Conservation (phyloP, 1,140 invertebrate genomes). For the Orius insidiosus region DNA sequence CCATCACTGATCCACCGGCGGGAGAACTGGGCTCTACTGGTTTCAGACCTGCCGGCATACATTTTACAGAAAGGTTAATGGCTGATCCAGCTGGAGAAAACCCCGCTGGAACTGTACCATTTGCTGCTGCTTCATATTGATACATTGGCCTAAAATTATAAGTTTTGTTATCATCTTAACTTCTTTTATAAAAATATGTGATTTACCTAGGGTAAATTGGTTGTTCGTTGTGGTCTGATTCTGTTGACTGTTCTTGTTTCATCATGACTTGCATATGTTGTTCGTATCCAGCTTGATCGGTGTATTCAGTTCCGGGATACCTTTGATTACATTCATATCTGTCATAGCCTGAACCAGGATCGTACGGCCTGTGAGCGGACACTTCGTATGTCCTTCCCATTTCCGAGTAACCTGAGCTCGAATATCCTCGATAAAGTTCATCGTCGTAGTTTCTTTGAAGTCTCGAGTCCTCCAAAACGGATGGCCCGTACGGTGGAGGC, state of each 20-base stretch:
- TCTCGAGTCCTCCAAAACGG: slow-evolving; percentile 9
- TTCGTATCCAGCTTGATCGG: slow-evolving; percentile 20
- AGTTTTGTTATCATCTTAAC: background rate
- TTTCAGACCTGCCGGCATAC: slow-evolving; percentile 45
- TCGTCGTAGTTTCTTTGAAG: slow-evolving; percentile 11
- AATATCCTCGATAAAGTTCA: slow-evolving; percentile 9
- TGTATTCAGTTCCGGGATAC: slow-evolving; percentile 19
- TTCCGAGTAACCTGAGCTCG: slow-evolving; percentile 1
- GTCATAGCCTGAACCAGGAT: slow-evolving; percentile 35
- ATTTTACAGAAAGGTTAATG: slow-evolving; percentile 70
- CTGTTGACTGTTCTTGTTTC: slow-evolving; percentile 32
- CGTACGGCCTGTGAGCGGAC: slow-evolving; percentile 39
- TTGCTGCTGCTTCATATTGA: slow-evolving; percentile 44
- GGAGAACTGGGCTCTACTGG: slow-evolving; percentile 19
- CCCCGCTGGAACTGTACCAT: slow-evolving; percentile 30
- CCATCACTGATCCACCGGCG: slow-evolving; percentile 52
- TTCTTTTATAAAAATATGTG: background rate
- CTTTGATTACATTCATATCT: slow-evolving; percentile 45
- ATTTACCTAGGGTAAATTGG: slow-evolving; percentile 51
- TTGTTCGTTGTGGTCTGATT: slow-evolving; percentile 32
- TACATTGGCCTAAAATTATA: slow-evolving; percentile 47
- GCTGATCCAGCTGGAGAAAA: slow-evolving; percentile 40
- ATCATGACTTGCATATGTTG: slow-evolving; percentile 19
- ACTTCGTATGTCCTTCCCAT: slow-evolving; percentile 36
- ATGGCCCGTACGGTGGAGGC: slow-evolving; percentile 13